Evolutionary conservation across 2,888 invertebrate species (phyloP).

Genomic region (Vesta saturnalis): DNA sequence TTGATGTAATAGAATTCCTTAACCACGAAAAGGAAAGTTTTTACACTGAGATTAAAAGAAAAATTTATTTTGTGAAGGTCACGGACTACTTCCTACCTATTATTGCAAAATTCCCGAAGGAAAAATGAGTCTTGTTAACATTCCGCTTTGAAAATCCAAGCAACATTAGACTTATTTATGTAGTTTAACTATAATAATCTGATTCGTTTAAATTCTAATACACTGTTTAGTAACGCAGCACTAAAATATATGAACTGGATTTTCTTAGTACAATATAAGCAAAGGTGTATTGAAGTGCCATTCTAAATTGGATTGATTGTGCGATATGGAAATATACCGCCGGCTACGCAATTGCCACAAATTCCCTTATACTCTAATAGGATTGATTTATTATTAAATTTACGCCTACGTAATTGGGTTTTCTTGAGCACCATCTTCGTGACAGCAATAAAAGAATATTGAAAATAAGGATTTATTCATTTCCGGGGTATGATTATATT

Average conservation of each 20-base stretch:
- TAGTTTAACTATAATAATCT: slow-evolving; percentile 46
- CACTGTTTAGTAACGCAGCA: slow-evolving; percentile 47
- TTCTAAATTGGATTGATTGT: slow-evolving; percentile 60
- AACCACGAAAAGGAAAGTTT: slow-evolving; percentile 2
- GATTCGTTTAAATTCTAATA: slow-evolving; percentile 54
- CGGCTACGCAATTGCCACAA: slow-evolving; percentile 36
- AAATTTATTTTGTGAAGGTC: slow-evolving; percentile 5
- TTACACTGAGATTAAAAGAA: neutral
- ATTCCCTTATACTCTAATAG: slow-evolving; percentile 36
- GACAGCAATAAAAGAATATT: slow-evolving; percentile 36
- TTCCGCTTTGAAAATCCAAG: too few relatives aligned
- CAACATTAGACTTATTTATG: too few relatives aligned
- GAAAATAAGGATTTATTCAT: slow-evolving; percentile 32
- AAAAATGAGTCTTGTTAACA: too few relatives aligned
- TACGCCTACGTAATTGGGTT: slow-evolving; percentile 39
- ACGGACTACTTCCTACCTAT: neutral
- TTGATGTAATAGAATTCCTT: slow-evolving; percentile 15
- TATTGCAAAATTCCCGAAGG: neutral
- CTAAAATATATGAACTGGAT: slow-evolving; percentile 38
- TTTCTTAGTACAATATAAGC: slow-evolving; percentile 49
- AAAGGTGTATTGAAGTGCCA: slow-evolving; percentile 56
- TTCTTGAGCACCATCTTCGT: slow-evolving; percentile 30
- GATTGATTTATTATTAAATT: slow-evolving; percentile 40
- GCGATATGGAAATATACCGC: slow-evolving; percentile 53
- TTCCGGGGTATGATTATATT: slow-evolving; percentile 27